Evolutionary conservation across 2,113 vertebrate genomes (phyloP), one percentile per base, ranked within the genome.

Genomic region (Orcinus orca): DNA sequence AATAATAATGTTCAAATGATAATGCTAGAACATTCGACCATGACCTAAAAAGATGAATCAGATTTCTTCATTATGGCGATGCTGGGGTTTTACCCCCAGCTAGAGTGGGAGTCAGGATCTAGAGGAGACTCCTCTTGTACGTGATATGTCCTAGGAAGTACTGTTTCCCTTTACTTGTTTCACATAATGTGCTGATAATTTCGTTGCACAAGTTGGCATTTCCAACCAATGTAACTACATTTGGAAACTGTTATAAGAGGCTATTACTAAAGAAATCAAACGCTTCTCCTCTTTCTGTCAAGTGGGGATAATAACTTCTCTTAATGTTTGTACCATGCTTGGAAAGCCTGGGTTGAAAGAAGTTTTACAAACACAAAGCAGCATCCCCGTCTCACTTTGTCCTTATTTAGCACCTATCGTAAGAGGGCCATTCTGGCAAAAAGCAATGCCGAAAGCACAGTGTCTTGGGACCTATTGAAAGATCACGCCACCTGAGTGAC

Each of bases 221-320:
- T 97, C 47, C 88, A 94, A 85, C 92, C 67, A 93, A 53, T 79
- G 95, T 97, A 97, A 97, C 97, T 96, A 95, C 94, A 94, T 97
- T 82, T 95, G 81, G 77, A 97, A 96, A 93, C 92, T 21, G 62
- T 88, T 96, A 7, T 71, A 95, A 91, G 73, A 96, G 93, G 88
- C 95, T 93, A 74, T 97, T 97, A 95, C 85, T 85, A 94, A 95
- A 97, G 88, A 97, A 96, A 88, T 95, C 95, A 96, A 97, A 97
- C 70, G 73, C 91, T 96, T 90, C 82, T 93, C 89, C 82, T 89
- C 86, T 95, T 96, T 87, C 76, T 94, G 74, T 95, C 76, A 96
- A 97, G 90, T 91, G 96, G 53, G 77, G 77, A 70, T 67, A 88
- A 88, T 96, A 79, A 89, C 71, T 97, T 82, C 88, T 91, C 63